phyloP scores from a whole-genome alignment of 92 coral and sea anemone species.

The Palythoa grandiflora region DNA sequence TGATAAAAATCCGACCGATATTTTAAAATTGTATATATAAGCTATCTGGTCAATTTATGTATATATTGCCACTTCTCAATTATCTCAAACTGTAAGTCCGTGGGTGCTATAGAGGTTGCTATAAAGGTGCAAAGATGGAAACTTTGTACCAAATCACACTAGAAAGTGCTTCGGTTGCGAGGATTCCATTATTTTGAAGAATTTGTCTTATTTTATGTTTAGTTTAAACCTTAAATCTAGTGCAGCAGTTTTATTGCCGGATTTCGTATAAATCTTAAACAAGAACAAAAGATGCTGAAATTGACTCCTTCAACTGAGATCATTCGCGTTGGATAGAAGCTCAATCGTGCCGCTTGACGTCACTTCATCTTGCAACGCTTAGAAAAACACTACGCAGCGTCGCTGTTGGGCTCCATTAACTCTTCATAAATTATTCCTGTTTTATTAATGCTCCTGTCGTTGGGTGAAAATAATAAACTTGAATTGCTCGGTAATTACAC shows the following conservation, averaged over 20 bases:
- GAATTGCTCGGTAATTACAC: constrained; percentile 11
- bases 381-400: constrained; percentile 10
- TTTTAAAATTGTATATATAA: neutral
- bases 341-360: constrained; percentile 13
- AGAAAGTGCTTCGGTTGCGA: neutral
- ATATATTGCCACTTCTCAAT: neutral
- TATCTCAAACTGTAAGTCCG: neutral
- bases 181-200: neutral
- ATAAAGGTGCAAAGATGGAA: too few relatives aligned
- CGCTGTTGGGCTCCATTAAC: constrained; percentile 15
- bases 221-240: neutral
- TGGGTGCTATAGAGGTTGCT: too few relatives aligned
- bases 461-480: constrained; percentile 14
- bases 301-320: neutral
- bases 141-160: too few relatives aligned
- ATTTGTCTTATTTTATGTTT: neutral
- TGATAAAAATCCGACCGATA: neutral
- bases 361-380: neutral
- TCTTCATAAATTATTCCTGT: constrained; percentile 17
- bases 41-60: neutral
- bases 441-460: constrained; percentile 40
- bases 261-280: neutral
- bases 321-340: neutral
- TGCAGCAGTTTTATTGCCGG: neutral
- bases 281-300: constrained; percentile 14